A percentile compares a stretch with the other conserved stretches of the same genome.
These are phyloP conservation scores for Chrysemys picta DNA, from an alignment of 2,113 vertebrate genomes.

Conservation along the genomic window DNA sequence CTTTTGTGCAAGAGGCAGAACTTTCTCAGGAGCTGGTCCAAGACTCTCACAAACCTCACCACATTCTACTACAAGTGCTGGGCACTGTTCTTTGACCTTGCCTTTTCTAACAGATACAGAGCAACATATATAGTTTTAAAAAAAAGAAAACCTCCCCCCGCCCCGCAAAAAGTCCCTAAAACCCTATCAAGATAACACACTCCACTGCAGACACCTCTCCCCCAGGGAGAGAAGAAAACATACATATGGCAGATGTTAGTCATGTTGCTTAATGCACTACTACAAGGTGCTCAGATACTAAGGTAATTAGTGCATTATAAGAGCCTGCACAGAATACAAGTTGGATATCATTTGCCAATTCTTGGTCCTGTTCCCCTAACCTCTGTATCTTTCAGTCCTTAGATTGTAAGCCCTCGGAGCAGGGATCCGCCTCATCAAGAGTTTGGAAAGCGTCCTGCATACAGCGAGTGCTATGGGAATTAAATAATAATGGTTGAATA, in stretches of 20 bases:
- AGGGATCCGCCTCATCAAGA: background rate
- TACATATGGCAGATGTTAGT: background rate
- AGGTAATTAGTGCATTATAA: background rate
- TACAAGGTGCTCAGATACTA: background rate
- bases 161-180: background rate
- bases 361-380: background rate
- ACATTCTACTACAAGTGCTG: background rate
- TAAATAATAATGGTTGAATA: background rate
- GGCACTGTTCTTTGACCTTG: background rate
- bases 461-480: background rate
- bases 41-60: background rate
- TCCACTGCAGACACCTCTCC: background rate
- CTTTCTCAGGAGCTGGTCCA: background rate
- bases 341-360: background rate
- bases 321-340: background rate
- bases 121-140: background rate
- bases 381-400: background rate
- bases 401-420: background rate
- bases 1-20: background rate
- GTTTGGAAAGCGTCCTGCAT: background rate
- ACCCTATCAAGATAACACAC: background rate
- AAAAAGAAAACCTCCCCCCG: too few species aligned
- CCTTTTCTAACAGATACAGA: background rate
- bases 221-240: background rate
- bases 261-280: background rate